Base-by-base conservation (phyloP, 2,888 invertebrate species). In the Scaptomyza polygonia region DNA sequence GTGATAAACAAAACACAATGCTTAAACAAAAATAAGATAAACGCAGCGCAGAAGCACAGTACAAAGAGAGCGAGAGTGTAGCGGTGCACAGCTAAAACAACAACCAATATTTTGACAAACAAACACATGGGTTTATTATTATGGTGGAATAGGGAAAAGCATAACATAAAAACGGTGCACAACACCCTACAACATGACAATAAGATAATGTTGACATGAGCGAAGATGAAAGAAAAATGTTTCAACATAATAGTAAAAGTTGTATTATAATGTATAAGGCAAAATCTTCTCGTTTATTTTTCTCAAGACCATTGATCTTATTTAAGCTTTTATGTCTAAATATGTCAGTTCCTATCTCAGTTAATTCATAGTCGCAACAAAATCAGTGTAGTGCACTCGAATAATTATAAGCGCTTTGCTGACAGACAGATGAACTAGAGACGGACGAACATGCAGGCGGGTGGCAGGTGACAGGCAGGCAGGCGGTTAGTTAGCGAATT, bases 371-470 rank as follows among this genome's bases (percentile, higher is more conserved):
- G 16, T 47, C 63, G 21, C 36, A 9, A 9, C 16, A 39, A 42
- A 42, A 57, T 18, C 27, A 32, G 45, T 57, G 72, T 52, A 68
- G 68, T 30, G 65, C 42, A 68, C 16, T 48, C 21, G 66, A 76
- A 76, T 72, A 76, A 76, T 76, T 76, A 76, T 76, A 76, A 76
- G 68, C 68, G 59, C 51, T 62, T 49, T 61, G 62, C 42, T 58
- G 42, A 54, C 34, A 39, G 54, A 44, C 39, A 39, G 25, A 25
- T 39, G 8, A 34, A 32, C 18, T 34, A 54, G 52, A 54, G 44
- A 43, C 45, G 53, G 51, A 55, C 66, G 67, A 54, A 45, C 54
- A 36, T 54, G 55, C 54, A 36, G 36, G 25, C 48, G 32, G 62
- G 72, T 63, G 64, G 72, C n/a, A n/a, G n/a, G n/a, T n/a, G n/a